Base-by-base conservation (phyloP, 2,113 vertebrate species). In the Neodontobutis hainanensis region DNA sequence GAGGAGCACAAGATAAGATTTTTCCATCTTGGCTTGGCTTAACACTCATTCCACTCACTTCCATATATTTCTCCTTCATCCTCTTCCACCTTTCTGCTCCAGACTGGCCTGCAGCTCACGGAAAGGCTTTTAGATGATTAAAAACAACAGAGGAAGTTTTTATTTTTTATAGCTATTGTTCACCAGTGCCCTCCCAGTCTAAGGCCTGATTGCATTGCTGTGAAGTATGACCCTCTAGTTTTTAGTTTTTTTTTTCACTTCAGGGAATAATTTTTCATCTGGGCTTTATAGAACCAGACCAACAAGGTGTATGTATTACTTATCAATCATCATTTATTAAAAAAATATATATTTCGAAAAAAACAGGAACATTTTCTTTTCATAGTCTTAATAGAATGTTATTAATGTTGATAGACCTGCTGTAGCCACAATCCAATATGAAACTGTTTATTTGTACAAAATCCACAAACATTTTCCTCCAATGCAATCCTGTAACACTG, bases 101-200 rank as follows among this genome's bases (percentile, higher is more conserved):
- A 4, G 7, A 47, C 56, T 78, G 11, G 42, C 10, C 45, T 49
- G 46, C 45, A 38, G 15, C 45, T 63, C 71, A 45, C 64, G 40
- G 71, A 75, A 83, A 81, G 65, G 85, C 85, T 88, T 88, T 88
- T 78, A 83, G 81, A 65, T 80, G 76, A 90, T 87, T 87, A 83
- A 75, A 85, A 80, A 65, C 55, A 73, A 66, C 60, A 66, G 45
- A 11, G 61, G 51, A 36, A 8, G 32, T 0, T 1, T 8, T 50
- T 44, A 66, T 66, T 32, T 64, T 58, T 62, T 70, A 48, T 78
- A 80, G 44, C 61, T 53, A 34, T 80, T 71, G 66, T 84, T 83
- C 68, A 55, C 58, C 49, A 5, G 70, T 49, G 35, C 14, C 34
- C 51, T 47, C 57, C 53, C 38, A 19, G 38, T 65, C 32, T 38